These are phyloP conservation scores for Chymomyza fuscimana DNA, from an alignment of 2,888 invertebrate species.

Conservation along the genomic window DNA sequence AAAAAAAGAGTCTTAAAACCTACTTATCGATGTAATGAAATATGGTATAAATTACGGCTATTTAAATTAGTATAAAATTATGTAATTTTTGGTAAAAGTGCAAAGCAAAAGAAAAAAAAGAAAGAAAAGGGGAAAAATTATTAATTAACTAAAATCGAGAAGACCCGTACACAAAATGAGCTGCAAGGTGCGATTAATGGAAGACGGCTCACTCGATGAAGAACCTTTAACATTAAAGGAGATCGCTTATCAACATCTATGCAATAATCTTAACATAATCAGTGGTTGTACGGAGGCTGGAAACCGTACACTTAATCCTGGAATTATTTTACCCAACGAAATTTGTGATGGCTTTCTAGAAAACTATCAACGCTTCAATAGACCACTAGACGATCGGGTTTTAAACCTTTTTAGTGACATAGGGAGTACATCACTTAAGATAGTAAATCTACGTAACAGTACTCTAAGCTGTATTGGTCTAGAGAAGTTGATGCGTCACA, in stretches of 20 bases:
- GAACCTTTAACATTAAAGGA: conserved; percentile 79
- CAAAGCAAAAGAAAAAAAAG: too few relatives aligned
- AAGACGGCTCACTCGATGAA: conserved; percentile 78
- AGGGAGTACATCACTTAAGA: conserved; percentile 84
- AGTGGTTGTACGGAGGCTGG: conserved; percentile 65
- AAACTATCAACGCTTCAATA: conserved; percentile 78
- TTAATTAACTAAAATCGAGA: not conserved
- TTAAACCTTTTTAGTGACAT: conserved; percentile 86
- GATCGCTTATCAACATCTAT: conserved; percentile 78
- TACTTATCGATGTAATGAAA: too few relatives aligned
- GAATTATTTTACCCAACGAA: conserved; percentile 85
- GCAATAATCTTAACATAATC: conserved; percentile 77
- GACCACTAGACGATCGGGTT: conserved; percentile 84
- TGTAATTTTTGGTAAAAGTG: too few relatives aligned
- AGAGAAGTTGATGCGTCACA: conserved; percentile 86
- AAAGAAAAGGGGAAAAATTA: too few relatives aligned
- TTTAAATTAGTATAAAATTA: too few relatives aligned
- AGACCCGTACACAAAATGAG: conserved; percentile 66
- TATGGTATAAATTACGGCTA: too few relatives aligned
- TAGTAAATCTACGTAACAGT: conserved; percentile 86
- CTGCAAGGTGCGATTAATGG: conserved; percentile 80
- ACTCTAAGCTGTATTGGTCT: conserved; percentile 86
- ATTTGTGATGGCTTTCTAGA: conserved; percentile 83
- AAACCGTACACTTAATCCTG: conserved; percentile 80
- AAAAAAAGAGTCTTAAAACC: too few relatives aligned